Evolutionary conservation across 64 coral and sea anemone species (phyloP).

Genomic region (Platygyra sinensis): DNA sequence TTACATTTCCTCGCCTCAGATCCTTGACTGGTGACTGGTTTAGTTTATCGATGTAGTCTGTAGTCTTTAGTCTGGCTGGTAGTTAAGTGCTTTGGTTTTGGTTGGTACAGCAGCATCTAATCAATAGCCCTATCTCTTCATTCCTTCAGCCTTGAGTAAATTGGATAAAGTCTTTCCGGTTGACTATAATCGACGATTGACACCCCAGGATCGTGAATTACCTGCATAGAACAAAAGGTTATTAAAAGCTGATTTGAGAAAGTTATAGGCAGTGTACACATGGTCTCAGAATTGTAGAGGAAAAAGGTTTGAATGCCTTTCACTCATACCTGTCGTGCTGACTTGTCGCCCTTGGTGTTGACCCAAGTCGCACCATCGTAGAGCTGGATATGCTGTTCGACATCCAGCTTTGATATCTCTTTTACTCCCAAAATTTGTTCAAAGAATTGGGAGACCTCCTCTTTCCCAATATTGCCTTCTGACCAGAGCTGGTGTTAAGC

Average conservation of each 20-base stretch:
- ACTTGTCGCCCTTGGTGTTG: conserved; percentile 48
- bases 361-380: conserved; percentile 48
- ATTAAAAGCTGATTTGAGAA: no score
- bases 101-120: conserved; percentile 15
- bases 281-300: no score
- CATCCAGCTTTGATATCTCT: conserved; percentile 27
- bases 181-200: conserved; percentile 33
- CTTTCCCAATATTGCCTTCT: conserved; percentile 44
- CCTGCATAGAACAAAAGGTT: not conserved
- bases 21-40: not conserved
- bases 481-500: not conserved
- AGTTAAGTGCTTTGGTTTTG: conserved; percentile 14
- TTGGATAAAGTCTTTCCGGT: conserved; percentile 28
- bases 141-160: conserved; percentile 37
- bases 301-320: no score
- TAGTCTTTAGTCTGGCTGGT: not conserved
- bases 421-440: conserved; percentile 42
- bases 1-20: not conserved
- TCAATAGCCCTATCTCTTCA: conserved; percentile 39
- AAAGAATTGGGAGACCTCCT: conserved; percentile 37
- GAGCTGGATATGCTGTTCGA: conserved; percentile 24
- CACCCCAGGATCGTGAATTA: conserved; percentile 15
- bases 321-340: no score
- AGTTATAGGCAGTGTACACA: no score
- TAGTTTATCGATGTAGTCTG: not conserved